Evolutionary conservation across 2,888 invertebrate genomes (phyloP), one percentile per base, ranked within the genome.

Genomic region (Dynastes tityus): DNA sequence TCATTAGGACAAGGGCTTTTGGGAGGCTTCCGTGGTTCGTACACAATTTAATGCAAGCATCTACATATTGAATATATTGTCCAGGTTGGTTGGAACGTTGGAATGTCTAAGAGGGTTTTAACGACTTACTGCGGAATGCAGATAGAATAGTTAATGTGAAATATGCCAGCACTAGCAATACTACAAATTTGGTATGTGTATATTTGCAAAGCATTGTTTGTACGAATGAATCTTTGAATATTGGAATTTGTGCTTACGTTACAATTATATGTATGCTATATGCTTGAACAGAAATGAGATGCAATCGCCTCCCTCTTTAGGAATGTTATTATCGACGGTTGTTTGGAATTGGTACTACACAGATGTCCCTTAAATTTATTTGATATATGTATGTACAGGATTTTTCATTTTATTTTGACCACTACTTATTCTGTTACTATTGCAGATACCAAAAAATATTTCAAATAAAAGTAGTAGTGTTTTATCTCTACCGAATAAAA

Each of bases 61-160:
- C 68, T 49, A 68, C 22, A 49, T 49, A 68, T 49, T 68, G 27
- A 68, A 68, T 68, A 68, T 68, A 68, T 68, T 68, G 49, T 68
- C 45, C 68, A 68, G 68, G 27, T 27, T 27, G 49, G 68, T 61
- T 6, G 27, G 37, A 67, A 5, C 40, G 13, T 27, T 45, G 45
- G 67, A 68, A 68, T 68, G 68, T 68, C 49, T 68, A 68, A 27
- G 68, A 68, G 68, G 68, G 68, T 68, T 68, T 49, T 68, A 68
- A 49, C 68, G 49, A 68, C 68, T 68, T 68, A 49, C 49, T 49
- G 68, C 11, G 68, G 49, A 68, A 68, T 68, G 68, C 49, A 68
- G 27, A 68, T 68, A 68, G 68, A 68, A 68, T 29, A 68, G 27
- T 68, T 68, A 68, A 68, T 51, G 68, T 49, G 45, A 27, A 68